Base-by-base conservation (phyloP, 2,888 invertebrate genomes). In the Mayetiola destructor region DNA sequence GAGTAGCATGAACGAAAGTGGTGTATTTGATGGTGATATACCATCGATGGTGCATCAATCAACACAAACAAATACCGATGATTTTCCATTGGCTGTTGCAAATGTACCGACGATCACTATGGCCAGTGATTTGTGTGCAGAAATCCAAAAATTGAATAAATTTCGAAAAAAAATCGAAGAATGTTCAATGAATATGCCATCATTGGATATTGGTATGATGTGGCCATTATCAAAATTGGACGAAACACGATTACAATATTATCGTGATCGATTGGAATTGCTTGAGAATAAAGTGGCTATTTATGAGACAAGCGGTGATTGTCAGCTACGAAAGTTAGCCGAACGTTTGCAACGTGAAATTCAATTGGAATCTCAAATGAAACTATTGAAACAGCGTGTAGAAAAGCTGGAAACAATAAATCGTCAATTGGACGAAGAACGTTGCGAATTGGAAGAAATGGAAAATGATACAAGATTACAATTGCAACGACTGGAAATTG, bases 361-460 rank as follows among this genome's bases (percentile, higher is more conserved):
- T 62, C 71, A 78, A 62, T 73, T 82, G 58, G 70, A 71, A 57
- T 70, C 71, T 39, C 67, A 76, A 60, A 68, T 76, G 1, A 73
- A 73, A 61, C 71, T 74, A 55, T 65, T 77, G 35, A 68, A 67
- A 1, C 70, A 74, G 57, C 68, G 73, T n/a, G 75, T 82, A 55
- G 73, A 75, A 61, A 76, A 76, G 65, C 75, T 84, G 64, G 76
- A 80, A 64, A 75, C 77, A 53, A 80, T 81, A 64, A 82, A 82
- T 68, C 76, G 77, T 58, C 73, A 75, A 63, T 70, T 84, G 63
- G 84, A 84, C 66, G 84, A 84, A 67, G 83, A 84, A 66, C 79
- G 80, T 68, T 81, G 83, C 66, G 84, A 85, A 69, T 75, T 84
- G 61, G 84, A 84, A 70, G 84, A 84, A 69, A 82, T 82, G 29